Conservation (phyloP, 2,797 vertebrate species). For the Xenops minutus region DNA sequence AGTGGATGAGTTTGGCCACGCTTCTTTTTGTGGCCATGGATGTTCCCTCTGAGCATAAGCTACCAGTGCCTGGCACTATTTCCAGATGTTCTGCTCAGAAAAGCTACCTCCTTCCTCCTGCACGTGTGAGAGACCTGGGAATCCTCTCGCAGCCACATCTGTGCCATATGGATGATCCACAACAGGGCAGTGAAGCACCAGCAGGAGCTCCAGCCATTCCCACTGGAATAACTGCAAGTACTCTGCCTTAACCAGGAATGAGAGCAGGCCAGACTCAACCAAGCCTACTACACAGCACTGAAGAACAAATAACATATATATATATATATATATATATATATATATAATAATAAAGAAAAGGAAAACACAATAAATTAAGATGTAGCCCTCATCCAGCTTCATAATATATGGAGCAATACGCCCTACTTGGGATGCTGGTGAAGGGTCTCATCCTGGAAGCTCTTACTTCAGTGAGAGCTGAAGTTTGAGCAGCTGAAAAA, state of each 20-base stretch:
- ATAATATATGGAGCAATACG: rapidly evolving
- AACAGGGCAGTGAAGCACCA: neutral
- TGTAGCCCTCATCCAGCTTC: neutral
- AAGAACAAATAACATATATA: neutral
- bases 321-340: neutral
- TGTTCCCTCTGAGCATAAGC: neutral
- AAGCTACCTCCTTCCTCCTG: neutral
- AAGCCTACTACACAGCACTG: neutral
- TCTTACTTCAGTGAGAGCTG: neutral
- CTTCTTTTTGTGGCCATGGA: neutral
- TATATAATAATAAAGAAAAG: neutral
- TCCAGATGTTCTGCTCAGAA: neutral
- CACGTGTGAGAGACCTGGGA: neutral
- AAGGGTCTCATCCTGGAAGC: neutral
- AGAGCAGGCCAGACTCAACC: neutral
- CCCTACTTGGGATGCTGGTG: neutral
- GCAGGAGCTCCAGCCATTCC: neutral
- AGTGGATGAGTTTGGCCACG: rapidly evolving
- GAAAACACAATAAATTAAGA: neutral
- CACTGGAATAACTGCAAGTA: neutral
- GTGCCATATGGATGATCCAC: neutral
- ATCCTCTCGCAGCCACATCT: neutral
- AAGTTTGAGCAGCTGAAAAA: neutral
- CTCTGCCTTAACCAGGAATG: neutral
- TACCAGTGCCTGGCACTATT: neutral